phyloP scores from a whole-genome alignment of 2,888 invertebrate species.

The Acrobeloides nanus region DNA sequence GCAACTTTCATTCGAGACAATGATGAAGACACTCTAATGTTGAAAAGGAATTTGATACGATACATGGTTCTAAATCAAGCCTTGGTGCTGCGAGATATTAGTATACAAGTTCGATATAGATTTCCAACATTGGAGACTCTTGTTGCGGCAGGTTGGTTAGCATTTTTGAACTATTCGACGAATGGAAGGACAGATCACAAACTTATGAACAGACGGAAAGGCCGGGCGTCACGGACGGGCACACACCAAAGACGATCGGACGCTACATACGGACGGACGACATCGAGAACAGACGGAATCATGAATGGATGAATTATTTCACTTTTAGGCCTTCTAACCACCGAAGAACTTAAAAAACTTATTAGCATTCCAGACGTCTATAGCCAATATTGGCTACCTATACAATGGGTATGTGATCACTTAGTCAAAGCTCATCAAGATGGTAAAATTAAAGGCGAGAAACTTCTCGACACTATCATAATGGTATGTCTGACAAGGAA shows the following conservation, averaged over 20 bases:
- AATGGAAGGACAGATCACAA: background rate
- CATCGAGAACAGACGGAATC: no score
- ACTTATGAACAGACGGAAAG: constrained; percentile 9
- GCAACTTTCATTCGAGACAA: constrained; percentile 42
- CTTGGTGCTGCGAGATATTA: constrained; percentile 32
- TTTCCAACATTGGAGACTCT: constrained; percentile 33
- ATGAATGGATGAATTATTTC: no score
- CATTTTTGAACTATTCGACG: background rate
- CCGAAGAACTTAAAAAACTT: constrained; percentile 23
- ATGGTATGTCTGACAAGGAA: no score
- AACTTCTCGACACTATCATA: no score
- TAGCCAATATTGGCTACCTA: no score
- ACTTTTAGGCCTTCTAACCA: constrained; percentile 26
- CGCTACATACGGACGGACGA: no score
- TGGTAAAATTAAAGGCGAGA: no score
- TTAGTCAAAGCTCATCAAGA: no score
- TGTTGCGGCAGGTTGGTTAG: constrained; percentile 21
- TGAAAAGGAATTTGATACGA: constrained; percentile 36
- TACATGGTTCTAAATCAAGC: constrained; percentile 47
- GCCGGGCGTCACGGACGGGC: no score
- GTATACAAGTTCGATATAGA: constrained; percentile 33
- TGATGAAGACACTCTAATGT: constrained; percentile 40
- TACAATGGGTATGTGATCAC: no score
- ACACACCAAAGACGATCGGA: no score
- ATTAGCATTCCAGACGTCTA: constrained; percentile 43